A percentile compares a stretch with the other conserved stretches of the same genome.
phyloP scores from a whole-genome alignment of 2,888 invertebrate genomes.

The Brenthis daphne region DNA sequence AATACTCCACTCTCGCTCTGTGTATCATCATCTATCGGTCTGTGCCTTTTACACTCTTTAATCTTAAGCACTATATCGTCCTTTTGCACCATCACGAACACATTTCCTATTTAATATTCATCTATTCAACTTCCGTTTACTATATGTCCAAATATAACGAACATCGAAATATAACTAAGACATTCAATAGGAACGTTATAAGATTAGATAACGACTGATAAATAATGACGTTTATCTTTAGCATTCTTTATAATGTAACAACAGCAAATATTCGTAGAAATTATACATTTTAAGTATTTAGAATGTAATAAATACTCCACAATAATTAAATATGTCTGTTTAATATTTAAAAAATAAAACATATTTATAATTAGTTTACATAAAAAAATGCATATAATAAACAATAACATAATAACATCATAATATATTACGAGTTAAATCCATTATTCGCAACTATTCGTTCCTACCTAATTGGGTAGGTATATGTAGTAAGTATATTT shows the following conservation, averaged over 20 bases:
- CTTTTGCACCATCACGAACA: constrained; percentile 52
- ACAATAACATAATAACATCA: too few relatives aligned
- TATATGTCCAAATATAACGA: constrained; percentile 55
- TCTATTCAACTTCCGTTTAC: constrained; percentile 43
- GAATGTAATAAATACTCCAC: background rate
- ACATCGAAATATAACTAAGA: constrained; percentile 71
- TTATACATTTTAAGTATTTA: background rate
- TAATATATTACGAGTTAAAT: background rate
- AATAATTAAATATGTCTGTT: background rate
- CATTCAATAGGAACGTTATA: constrained; percentile 57
- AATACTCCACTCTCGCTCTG: constrained; percentile 67
- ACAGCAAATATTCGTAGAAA: background rate
- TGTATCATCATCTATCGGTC: constrained; percentile 74
- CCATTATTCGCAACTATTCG: background rate
- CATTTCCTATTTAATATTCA: constrained; percentile 43
- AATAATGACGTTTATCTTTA: constrained; percentile 53
- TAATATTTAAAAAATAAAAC: too few relatives aligned
- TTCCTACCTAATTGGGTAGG: background rate
- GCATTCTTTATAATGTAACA: constrained; percentile 7
- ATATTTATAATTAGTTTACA: background rate
- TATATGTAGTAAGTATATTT: constrained; percentile 10
- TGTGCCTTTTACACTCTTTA: constrained; percentile 55
- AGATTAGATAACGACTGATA: constrained; percentile 76
- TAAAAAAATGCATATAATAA: background rate
- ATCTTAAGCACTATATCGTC: constrained; percentile 55